These are phyloP conservation scores for Mesorhabditis sp. DNA, from an alignment of 2,888 invertebrate genomes.

Conservation along the genomic window DNA sequence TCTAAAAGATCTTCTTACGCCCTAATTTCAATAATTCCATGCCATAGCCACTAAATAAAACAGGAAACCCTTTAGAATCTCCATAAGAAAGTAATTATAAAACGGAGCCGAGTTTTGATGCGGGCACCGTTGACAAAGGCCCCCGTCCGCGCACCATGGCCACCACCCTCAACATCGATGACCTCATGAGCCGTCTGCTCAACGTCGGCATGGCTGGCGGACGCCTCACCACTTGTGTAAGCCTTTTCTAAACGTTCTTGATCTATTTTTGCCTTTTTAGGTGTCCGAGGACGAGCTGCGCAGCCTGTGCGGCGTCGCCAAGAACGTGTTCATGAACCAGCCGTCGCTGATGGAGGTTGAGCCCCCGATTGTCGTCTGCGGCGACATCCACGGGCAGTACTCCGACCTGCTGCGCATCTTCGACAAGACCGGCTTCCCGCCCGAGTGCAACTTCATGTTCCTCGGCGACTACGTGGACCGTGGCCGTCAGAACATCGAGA, in stretches of 20 bases:
- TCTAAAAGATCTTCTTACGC: no score
- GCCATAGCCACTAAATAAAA: no score
- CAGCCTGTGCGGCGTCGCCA: conserved; percentile 33
- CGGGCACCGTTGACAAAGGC: no score
- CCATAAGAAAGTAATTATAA: no score
- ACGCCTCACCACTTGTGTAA: conserved; percentile 24
- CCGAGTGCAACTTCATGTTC: conserved; percentile 47
- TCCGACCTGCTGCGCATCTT: conserved; percentile 47
- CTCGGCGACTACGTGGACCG: conserved; percentile 52
- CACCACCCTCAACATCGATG: conserved; percentile 27
- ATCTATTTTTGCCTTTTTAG: conserved; percentile 8
- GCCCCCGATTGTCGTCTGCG: conserved; percentile 48
- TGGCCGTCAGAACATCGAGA: conserved; percentile 52
- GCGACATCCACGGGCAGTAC: conserved; percentile 50
- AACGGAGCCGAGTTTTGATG: no score
- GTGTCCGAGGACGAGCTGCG: conserved; percentile 36
- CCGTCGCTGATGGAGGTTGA: conserved; percentile 42
- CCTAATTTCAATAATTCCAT: no score
- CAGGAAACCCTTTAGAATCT: no score
- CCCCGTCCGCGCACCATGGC: conserved; percentile 8
- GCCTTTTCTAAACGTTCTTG: neutral
- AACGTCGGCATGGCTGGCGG: conserved; percentile 34
- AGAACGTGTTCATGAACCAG: conserved; percentile 40
- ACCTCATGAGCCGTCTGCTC: conserved; percentile 29
- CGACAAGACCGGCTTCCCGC: conserved; percentile 52